Base-by-base conservation (phyloP, 2,888 invertebrate species). In the Stratiomys singularior region DNA sequence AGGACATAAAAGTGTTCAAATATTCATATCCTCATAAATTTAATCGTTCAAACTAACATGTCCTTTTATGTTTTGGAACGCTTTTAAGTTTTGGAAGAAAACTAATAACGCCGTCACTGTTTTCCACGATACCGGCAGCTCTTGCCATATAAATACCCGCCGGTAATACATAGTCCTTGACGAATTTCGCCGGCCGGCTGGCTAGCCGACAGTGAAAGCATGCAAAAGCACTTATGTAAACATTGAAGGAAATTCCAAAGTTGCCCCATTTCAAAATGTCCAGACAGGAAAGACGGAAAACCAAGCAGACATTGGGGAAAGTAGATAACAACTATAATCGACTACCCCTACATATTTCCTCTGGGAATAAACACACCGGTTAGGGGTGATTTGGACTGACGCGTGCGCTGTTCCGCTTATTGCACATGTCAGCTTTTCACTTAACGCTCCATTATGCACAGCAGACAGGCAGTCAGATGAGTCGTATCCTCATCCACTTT, bases 211-310 rank as follows among this genome's bases (percentile, higher is more conserved):
- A 37, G 47, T 69, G 13, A 18, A 47, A 69, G 30, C 46, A 46
- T 30, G 25, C 69, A 46, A 69, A 60, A 69, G 47, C 47, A 69
- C 69, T 69, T 69, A 46, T 69, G 69, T 46, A 69, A 69, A 69
- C 69, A 69, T 13, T 21, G 27, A 15, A 23, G 15, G 15, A 47
- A 69, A 69, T 69, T 69, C 69, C 47, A 47, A 28, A 47, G n/a
- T 47, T 69, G 47, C 25, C 64, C 27, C 30, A 15, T 28, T 15
- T 13, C 18, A 11, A n/a, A 15, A 46, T 44, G 15, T 46, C 46
- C 69, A 69, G 69, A 46, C 69, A 47, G 18, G 15, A 18, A 30
- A 64, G 18, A 18, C 18, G 58, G n/a, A 47, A 63, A 63, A 52
- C 13, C 13, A n/a, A 52, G 76, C 64, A 72, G 74, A 78, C 76